Evolutionary conservation across 2,113 vertebrate species (phyloP), one percentile per base, ranked within the genome.

Genomic region (Clarias macrocephalus): DNA sequence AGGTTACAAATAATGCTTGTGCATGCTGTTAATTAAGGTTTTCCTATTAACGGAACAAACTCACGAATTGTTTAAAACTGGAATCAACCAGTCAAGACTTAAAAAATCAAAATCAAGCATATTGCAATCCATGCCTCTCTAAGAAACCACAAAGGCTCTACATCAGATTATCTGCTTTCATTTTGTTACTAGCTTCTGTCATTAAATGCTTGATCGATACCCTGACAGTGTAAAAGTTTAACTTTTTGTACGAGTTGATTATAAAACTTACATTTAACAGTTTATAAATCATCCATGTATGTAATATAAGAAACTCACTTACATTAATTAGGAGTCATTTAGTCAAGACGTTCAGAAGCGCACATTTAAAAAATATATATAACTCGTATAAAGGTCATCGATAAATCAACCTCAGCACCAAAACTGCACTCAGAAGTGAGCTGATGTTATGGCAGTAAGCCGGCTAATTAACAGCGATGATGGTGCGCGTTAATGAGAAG

Each of bases 391-490:
- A 37, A 65, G n/a, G 13, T 66, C 33, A 76, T 65, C 72, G 9
- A 23, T 66, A 37, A 66, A 56, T 56, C 76, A 25, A 56, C 62
- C 52, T 52, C 62, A 37, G 75, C 76, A 52, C 56, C 42, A 33
- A 84, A 23, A n/a, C 59, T 62, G 57, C 57, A 63, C 28, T 88
- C 91, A 48, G 25, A 75, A 13, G 73, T 56, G 30, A 56, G 83
- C 63, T 72, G 18, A 80, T 82, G 84, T 48, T 87, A 77, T 83
- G 81, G 65, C 81, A 83, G 42, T 42, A 77, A 83, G 28, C 73
- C 42, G 81, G 28, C 70, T 83, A 83, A 83, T 87, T 77, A 87
- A 87, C 70, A 66, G 81, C 59, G 25, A 65, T 83, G 21, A 87
- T 87, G 72, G 85, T 25, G 13, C 5, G 18, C 33, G 80, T 18